Percentiles rank a stretch among this genome's conserved stretches.
These are phyloP conservation scores for Phalloptychus januarius DNA, from an alignment of 2,797 vertebrate species.

Conservation along the genomic window DNA sequence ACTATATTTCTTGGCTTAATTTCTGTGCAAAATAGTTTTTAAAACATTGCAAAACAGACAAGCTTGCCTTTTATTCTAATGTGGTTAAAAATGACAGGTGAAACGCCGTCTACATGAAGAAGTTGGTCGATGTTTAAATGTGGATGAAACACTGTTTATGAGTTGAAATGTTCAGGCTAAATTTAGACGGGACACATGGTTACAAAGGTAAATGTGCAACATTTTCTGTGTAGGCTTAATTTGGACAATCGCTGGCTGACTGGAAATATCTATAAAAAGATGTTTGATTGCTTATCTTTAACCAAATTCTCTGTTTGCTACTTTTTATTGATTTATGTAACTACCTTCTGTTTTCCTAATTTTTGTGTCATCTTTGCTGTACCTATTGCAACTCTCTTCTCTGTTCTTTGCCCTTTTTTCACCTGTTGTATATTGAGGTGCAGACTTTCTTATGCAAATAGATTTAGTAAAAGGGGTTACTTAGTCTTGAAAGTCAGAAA, in stretches of 20 bases:
- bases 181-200: neutral
- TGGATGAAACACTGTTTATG: neutral
- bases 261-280: neutral
- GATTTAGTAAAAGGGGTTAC: conserved; percentile 44
- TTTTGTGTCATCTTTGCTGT: conserved; percentile 18
- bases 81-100: neutral
- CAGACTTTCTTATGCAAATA: conserved; percentile 37
- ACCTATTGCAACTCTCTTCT: conserved; percentile 39
- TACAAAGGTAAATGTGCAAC: neutral
- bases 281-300: neutral
- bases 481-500: conserved; percentile 41
- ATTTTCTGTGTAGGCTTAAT: neutral
- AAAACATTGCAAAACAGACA: neutral
- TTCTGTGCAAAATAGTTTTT: neutral
- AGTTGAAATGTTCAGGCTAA: neutral
- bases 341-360: neutral
- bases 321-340: neutral
- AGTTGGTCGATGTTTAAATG: neutral
- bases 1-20: neutral
- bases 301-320: neutral
- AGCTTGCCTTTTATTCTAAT: neutral
- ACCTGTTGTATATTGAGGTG: conserved; percentile 48
- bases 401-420: conserved; percentile 45
- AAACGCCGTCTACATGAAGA: neutral
- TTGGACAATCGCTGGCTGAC: neutral